These are phyloP conservation scores for Bettongia penicillata DNA, from an alignment of 2,113 vertebrate genomes.

Conservation along the genomic window DNA sequence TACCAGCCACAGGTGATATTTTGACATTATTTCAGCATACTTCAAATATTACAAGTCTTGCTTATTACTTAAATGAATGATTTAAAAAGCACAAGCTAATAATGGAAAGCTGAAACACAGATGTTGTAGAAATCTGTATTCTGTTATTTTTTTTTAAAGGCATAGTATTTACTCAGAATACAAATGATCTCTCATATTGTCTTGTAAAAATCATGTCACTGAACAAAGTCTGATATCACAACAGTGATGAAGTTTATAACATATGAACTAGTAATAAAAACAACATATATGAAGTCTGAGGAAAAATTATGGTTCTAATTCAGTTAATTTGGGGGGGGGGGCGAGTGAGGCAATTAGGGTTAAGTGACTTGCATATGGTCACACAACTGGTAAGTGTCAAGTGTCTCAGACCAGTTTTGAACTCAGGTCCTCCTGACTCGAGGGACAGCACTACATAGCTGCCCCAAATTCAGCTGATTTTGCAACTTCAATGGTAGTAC, in stretches of 20 bases:
- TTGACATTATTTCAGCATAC: not conserved
- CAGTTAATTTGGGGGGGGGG: too few species aligned
- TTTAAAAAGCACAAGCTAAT: not conserved
- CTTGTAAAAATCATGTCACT: not conserved
- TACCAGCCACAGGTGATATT: not conserved
- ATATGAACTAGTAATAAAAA: conserved; percentile 2
- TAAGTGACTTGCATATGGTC: too few species aligned
- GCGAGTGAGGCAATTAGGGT: too few species aligned
- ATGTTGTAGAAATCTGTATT: not conserved
- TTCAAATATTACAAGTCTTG: not conserved
- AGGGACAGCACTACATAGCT: too few species aligned
- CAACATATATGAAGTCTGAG: not conserved
- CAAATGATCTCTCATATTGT: not conserved
- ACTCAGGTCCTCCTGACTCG: too few species aligned
- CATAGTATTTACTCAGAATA: conserved; percentile 8
- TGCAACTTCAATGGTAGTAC: not conserved
- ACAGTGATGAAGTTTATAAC: not conserved
- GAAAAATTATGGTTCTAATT: not conserved
- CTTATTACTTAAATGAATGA: not conserved
- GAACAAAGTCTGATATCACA: not conserved
- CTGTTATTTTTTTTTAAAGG: conserved; percentile 21
- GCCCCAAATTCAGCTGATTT: not conserved
- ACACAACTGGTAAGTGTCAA: too few species aligned
- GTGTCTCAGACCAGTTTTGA: too few species aligned
- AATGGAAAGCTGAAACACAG: not conserved